These are phyloP conservation scores for Haemorhous mexicanus DNA, from an alignment of 2,113 vertebrate species.

Conservation along the genomic window DNA sequence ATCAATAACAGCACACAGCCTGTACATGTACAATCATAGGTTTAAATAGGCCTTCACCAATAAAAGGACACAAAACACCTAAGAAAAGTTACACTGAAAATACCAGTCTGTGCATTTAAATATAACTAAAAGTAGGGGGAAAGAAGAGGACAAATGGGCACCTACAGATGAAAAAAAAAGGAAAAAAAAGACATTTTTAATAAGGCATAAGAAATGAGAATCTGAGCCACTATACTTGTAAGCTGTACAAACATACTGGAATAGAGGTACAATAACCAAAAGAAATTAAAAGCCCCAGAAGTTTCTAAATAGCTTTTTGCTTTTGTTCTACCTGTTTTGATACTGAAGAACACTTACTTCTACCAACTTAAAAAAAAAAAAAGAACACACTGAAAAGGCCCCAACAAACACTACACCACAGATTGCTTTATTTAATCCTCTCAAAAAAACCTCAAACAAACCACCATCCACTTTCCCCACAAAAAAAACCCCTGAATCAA, in stretches of 20 bases:
- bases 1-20: neutral
- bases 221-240: neutral
- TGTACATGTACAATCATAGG: neutral
- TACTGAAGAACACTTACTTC: neutral
- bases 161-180: neutral
- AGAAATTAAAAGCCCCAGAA: neutral
- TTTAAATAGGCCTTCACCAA: neutral
- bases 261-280: neutral
- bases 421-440: neutral
- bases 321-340: neutral
- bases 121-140: neutral
- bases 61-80: neutral
- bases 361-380: neutral
- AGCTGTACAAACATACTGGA: neutral
- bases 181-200: neutral
- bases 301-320: neutral
- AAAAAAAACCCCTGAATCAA: neutral
- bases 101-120: neutral
- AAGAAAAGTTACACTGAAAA: neutral
- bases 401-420: neutral
- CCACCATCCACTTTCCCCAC: neutral
- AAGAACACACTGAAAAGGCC: accelerated
- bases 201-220: neutral
- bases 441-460: neutral
- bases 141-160: neutral